These are phyloP conservation scores for Phytoseiulus persimilis DNA, from an alignment of 2,888 invertebrate genomes.

Conservation along the genomic window DNA sequence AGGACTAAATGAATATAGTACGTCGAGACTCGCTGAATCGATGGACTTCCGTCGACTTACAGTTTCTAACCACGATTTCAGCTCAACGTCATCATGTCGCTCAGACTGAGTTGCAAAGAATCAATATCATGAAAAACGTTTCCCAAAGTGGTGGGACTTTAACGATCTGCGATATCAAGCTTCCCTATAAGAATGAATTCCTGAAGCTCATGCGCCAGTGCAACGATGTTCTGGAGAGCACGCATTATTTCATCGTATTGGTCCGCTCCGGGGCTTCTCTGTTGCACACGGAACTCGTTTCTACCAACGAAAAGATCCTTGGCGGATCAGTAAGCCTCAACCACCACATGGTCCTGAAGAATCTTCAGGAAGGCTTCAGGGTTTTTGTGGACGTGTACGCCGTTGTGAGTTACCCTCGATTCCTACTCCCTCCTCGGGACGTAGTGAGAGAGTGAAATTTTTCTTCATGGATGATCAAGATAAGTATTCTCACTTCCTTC, in stretches of 20 bases:
- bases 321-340: constrained; percentile 19
- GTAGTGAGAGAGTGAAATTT: neutral
- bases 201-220: neutral
- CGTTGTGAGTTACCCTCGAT: neutral
- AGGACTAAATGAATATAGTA: no score
- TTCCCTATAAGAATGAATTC: constrained; percentile 24
- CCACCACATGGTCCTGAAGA: constrained; percentile 33
- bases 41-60: no score
- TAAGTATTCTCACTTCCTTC: neutral
- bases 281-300: constrained; percentile 17
- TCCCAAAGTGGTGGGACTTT: neutral
- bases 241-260: constrained; percentile 28
- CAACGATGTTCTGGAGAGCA: constrained; percentile 16
- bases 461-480: neutral
- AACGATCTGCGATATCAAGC: constrained; percentile 26
- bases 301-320: constrained; percentile 6
- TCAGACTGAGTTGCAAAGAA: constrained; percentile 13
- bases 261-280: constrained; percentile 7
- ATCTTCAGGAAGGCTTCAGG: constrained; percentile 25
- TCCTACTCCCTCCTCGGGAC: neutral
- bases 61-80: constrained; percentile 9
- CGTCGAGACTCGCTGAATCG: no score
- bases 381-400: constrained; percentile 23
- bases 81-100: constrained; percentile 18
- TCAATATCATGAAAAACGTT: neutral